Evolutionary conservation across 2,888 invertebrate genomes (phyloP).

Genomic region (Meiosimyza decipiens): DNA sequence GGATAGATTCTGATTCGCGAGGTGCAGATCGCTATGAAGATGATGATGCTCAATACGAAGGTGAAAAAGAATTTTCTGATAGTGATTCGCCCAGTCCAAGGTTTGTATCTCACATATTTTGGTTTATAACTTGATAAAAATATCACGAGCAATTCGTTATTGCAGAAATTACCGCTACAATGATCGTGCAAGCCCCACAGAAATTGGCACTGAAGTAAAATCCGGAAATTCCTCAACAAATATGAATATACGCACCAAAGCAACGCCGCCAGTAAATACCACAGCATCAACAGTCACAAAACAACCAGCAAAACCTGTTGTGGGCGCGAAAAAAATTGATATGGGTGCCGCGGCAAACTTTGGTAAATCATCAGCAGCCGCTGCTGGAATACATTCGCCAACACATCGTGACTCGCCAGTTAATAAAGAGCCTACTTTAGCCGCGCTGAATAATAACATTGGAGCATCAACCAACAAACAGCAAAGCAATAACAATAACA

Average conservation of each 20-base stretch:
- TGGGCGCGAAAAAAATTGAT: conserved; percentile 71
- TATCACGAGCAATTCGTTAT: not conserved
- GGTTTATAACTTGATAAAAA: not conserved
- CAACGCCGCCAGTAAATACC: conserved; percentile 47
- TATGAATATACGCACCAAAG: conserved; percentile 59
- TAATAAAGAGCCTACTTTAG: conserved; percentile 40
- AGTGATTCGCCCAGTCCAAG: conserved; percentile 70
- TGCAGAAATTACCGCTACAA: conserved; percentile 65
- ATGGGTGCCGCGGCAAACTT: conserved; percentile 77
- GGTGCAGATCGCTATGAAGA: conserved; percentile 65
- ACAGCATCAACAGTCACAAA: conserved; percentile 66
- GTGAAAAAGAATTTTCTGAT: conserved; percentile 77
- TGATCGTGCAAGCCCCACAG: conserved; percentile 64
- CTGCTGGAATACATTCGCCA: conserved; percentile 65
- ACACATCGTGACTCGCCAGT: conserved; percentile 66
- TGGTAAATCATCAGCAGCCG: conserved; percentile 67
- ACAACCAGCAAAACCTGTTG: conserved; percentile 64
- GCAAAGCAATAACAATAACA: conserved; percentile 56
- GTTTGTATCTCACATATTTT: conserved; percentile 43
- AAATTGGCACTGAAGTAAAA: conserved; percentile 57
- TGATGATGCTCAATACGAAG: conserved; percentile 72
- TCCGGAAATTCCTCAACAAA: conserved; percentile 52
- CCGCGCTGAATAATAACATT: conserved; percentile 43
- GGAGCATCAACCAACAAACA: conserved; percentile 39
- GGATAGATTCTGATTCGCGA: conserved; percentile 62